Conservation (phyloP, 37 sponge, comb jelly and placozoan species). For the Axinella damicornis region DNA sequence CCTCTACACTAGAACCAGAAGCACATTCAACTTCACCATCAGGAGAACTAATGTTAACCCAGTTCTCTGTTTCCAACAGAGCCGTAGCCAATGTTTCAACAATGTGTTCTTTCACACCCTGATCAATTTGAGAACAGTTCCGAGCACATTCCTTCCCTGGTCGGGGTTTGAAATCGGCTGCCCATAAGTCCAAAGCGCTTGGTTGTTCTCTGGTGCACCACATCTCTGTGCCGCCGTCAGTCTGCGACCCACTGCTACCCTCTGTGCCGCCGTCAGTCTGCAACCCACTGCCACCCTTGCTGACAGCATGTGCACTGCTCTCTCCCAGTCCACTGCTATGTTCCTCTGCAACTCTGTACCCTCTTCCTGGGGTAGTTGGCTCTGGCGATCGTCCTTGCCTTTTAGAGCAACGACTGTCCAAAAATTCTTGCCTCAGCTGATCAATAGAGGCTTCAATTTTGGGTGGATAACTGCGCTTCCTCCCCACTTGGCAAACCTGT, state of each 20-base stretch:
- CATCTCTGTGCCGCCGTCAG: background rate
- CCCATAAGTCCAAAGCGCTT: constrained; percentile 40
- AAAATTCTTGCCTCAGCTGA: constrained; percentile 51
- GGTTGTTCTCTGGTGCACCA: background rate
- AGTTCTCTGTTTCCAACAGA: constrained; percentile 36
- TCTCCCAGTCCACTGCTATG: background rate
- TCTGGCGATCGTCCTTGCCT: background rate
- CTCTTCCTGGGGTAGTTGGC: too few relatives aligned
- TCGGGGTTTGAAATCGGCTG: constrained; percentile 47
- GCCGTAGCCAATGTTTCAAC: constrained; percentile 41
- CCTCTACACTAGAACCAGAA: too few relatives aligned
- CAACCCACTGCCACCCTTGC: background rate
- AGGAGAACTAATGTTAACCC: background rate
- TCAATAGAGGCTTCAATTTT: constrained; percentile 54
- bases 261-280: background rate
- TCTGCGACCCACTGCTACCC: background rate
- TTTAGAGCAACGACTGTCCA: constrained; percentile 35
- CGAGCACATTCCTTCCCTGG: background rate
- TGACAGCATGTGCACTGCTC: background rate
- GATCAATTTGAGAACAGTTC: constrained; percentile 49
- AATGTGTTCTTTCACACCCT: constrained; percentile 21
- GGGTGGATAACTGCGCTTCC: constrained; percentile 48
- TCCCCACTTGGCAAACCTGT: constrained; percentile 84
- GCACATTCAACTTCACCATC: background rate
- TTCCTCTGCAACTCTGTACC: background rate